phyloP scores from a whole-genome alignment of 1,140 invertebrate species.

The Ditylenchus dipsaci region DNA sequence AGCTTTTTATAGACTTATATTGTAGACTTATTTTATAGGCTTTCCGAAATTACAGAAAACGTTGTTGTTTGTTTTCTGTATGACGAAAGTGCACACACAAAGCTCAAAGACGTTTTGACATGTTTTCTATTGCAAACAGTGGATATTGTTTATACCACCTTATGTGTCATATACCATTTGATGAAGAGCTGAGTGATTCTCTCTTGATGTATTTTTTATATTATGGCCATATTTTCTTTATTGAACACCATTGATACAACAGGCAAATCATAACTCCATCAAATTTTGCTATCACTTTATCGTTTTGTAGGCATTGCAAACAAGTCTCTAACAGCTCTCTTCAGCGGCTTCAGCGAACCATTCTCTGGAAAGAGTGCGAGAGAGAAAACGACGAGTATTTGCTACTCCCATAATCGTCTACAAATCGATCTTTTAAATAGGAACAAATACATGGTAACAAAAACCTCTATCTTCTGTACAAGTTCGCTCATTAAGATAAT shows the following conservation, averaged over 20 bases:
- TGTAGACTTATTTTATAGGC: too few species aligned
- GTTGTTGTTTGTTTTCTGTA: too few species aligned
- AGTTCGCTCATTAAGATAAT: not conserved
- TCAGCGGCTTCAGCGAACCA: slow-evolving; percentile 2
- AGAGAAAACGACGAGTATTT: not conserved
- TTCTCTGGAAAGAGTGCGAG: not conserved
- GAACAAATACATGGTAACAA: not conserved
- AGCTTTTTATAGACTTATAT: too few species aligned
- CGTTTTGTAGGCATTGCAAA: not conserved
- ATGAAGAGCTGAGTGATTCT: too few species aligned
- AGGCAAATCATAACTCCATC: not conserved
- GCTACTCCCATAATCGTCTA: not conserved
- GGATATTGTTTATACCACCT: too few species aligned
- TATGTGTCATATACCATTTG: too few species aligned
- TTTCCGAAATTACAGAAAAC: too few species aligned
- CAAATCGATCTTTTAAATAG: not conserved
- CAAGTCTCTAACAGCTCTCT: not conserved
- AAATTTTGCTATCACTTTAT: not conserved
- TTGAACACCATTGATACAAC: not conserved
- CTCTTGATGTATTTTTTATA: too few species aligned
- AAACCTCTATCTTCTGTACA: not conserved
- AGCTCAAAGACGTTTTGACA: too few species aligned
- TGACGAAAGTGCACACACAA: too few species aligned
- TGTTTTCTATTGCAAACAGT: too few species aligned
- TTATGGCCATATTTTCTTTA: not conserved